These are phyloP conservation scores for Apotomis capreana DNA, from an alignment of 2,888 invertebrate genomes.

Conservation along the genomic window DNA sequence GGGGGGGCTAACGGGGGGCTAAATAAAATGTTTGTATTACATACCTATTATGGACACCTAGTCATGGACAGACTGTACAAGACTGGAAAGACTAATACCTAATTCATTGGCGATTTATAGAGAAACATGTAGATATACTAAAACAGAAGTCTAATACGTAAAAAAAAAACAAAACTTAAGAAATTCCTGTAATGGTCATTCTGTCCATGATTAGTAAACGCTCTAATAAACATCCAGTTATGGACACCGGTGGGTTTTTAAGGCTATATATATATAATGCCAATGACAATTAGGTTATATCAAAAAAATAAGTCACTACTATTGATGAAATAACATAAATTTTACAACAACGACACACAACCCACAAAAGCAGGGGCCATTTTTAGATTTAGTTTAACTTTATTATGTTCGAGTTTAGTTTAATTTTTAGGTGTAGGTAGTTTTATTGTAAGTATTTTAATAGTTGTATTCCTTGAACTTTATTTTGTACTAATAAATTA, in stretches of 20 bases:
- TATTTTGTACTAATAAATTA: too few species aligned
- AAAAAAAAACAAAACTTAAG: conserved; percentile 5
- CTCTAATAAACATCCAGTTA: conserved; percentile 17
- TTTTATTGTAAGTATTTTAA: too few species aligned
- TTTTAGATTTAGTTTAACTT: too few species aligned
- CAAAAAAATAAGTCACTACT: conserved; percentile 10
- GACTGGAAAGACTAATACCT: background rate
- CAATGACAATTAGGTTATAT: conserved; percentile 14
- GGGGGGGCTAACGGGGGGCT: too few species aligned
- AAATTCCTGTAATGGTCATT: conserved; percentile 21
- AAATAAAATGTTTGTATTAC: too few species aligned
- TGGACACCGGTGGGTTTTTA: conserved; percentile 18
- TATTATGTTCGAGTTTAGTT: too few species aligned
- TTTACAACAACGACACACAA: conserved; percentile 12
- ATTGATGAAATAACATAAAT: conserved; percentile 13
- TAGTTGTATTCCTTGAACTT: too few species aligned
- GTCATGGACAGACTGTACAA: conserved; percentile 24
- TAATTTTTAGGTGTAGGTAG: too few species aligned
- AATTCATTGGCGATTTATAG: conserved; percentile 4
- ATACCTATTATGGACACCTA: conserved; percentile 22
- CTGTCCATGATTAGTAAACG: conserved; percentile 17
- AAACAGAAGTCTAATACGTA: conserved; percentile 14
- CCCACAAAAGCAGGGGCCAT: too few species aligned
- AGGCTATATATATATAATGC: background rate
- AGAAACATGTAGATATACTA: conserved; percentile 22